Evolutionary conservation across 1,140 invertebrate species (phyloP).

Genomic region (Solenopsis invicta): DNA sequence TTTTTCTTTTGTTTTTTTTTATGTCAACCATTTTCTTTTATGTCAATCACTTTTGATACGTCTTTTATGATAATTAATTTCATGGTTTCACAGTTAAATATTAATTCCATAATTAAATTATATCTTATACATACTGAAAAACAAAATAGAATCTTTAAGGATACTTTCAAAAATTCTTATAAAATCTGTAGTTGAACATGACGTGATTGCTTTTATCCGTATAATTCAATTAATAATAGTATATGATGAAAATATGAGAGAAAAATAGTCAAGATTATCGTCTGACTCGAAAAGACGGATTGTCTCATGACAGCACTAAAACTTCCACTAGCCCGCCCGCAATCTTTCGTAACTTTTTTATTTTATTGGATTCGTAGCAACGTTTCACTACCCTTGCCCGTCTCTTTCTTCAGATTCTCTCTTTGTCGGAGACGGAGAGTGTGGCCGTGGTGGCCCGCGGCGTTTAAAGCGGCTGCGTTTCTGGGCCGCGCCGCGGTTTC

Average conservation of each 20-base stretch:
- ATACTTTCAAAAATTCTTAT: neutral
- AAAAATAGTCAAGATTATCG: neutral
- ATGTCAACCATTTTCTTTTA: no score
- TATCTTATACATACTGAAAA: neutral
- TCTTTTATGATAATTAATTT: no score
- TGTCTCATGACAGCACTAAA: neutral
- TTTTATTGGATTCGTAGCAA: neutral
- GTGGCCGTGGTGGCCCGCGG: conserved; percentile 61
- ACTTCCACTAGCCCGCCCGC: neutral
- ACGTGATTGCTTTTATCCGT: neutral
- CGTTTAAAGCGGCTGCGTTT: conserved; percentile 47
- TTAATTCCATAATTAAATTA: neutral
- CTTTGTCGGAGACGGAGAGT: neutral
- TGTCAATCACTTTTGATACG: no score
- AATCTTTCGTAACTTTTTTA: conserved; percentile 56
- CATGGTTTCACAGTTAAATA: no score
- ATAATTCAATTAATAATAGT: neutral
- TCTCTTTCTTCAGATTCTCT: conserved; percentile 9
- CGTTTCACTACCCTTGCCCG: neutral
- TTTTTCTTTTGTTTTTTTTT: no score
- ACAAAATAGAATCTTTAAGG: neutral
- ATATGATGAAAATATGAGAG: neutral
- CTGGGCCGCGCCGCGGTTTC: conserved; percentile 53
- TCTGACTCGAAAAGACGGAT: neutral
- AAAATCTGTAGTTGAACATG: neutral